Evolutionary conservation across 2,888 invertebrate genomes (phyloP).

Genomic region (Oligia strigilis): DNA sequence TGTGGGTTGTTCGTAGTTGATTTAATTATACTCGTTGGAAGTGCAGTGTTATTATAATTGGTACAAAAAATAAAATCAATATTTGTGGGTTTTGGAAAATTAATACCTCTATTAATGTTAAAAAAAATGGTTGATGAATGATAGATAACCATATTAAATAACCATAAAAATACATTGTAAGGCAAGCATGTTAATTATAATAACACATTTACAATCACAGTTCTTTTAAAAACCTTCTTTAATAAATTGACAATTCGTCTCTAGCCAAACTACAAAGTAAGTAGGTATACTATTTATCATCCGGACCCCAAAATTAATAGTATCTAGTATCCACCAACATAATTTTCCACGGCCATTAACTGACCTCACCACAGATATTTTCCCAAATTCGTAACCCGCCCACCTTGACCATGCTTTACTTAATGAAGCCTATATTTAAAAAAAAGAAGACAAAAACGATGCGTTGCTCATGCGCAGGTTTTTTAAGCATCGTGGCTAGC

Average conservation of each 20-base stretch:
- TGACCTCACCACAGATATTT: constrained; percentile 44
- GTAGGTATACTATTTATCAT: constrained; percentile 16
- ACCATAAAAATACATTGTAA: constrained; percentile 6
- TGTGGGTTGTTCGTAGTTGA: constrained; percentile 30
- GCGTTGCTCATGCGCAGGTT: constrained; percentile 49
- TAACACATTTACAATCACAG: not conserved
- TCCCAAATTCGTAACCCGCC: constrained; percentile 43
- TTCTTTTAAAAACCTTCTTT: not conserved
- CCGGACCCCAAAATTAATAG: constrained; percentile 3
- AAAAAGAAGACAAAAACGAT: constrained; percentile 61
- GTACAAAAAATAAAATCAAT: constrained; percentile 4
- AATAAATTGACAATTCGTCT: not conserved
- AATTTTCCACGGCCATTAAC: constrained; percentile 35
- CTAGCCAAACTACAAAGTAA: not conserved
- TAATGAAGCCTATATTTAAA: constrained; percentile 63
- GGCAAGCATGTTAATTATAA: constrained; percentile 6
- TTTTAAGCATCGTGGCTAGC: constrained; percentile 54
- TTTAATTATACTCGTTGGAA: constrained; percentile 22
- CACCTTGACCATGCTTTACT: constrained; percentile 66
- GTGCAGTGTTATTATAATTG: constrained; percentile 17
- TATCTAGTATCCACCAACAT: not conserved
- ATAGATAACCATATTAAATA: not conserved
- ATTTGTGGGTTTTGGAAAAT: not conserved
- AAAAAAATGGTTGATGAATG: constrained; percentile 1
- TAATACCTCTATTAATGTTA: constrained; percentile 1